A percentile compares a stretch with the other conserved stretches of the same genome.
Conservation (phyloP, 35 echinoderm and acorn worm genomes). For the Amphiura filiformis region DNA sequence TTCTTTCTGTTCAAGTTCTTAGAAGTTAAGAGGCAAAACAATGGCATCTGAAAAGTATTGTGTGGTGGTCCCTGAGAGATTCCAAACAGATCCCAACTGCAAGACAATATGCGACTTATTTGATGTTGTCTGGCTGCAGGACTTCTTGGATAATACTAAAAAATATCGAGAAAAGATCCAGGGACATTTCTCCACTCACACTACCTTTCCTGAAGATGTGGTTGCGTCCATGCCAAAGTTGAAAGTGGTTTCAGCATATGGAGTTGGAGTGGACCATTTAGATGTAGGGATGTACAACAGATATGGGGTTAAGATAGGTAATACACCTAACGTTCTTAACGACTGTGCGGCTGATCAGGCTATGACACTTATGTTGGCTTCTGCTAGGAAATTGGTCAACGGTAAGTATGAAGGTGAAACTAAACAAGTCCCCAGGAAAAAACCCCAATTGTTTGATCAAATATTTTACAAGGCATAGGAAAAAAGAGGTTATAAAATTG, state of each 20-base stretch:
- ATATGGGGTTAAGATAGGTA: background rate
- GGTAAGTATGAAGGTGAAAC: background rate
- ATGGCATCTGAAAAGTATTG: slow-evolving; percentile 4
- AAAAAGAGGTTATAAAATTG: too few relatives aligned
- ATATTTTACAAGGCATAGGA: too few relatives aligned
- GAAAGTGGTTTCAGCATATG: background rate
- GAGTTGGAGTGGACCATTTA: background rate
- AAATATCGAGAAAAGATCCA: background rate
- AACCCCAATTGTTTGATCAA: too few relatives aligned
- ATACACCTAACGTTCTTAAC: background rate
- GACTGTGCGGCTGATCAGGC: background rate
- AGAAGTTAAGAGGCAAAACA: background rate
- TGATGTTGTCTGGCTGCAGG: background rate
- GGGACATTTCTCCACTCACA: background rate
- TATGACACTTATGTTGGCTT: background rate
- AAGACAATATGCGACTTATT: background rate
- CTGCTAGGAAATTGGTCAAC: background rate
- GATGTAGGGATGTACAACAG: slow-evolving; percentile 2
- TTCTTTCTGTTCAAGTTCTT: too few relatives aligned
- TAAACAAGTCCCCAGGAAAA: too few relatives aligned
- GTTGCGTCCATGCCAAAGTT: background rate
- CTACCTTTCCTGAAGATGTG: background rate
- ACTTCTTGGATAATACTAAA: background rate
- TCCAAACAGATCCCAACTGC: background rate
- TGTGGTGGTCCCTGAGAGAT: background rate